Base-by-base conservation (phyloP, 2,797 vertebrate species). In the Ataeniobius toweri region DNA sequence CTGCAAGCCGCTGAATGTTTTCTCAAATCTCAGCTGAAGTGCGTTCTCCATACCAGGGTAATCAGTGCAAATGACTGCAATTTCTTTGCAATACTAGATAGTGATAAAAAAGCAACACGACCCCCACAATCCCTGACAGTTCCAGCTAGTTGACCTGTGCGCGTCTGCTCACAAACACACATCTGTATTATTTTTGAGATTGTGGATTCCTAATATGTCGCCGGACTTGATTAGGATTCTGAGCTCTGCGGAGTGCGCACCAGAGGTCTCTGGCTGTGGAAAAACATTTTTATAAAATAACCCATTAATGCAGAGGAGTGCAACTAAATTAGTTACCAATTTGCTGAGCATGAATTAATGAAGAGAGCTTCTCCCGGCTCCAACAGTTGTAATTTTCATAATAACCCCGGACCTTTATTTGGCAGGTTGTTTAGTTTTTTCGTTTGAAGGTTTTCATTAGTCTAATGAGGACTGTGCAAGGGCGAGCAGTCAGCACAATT, bases 401-500 rank as follows among this genome's bases (percentile, higher is more conserved):
- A 99, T 99, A 99, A 99, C 98, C 98, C 98, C 98, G 96, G 98
- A 99, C 98, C 98, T 99, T 99, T 99, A 98, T 99, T 99, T 99
- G 98, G 98, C 98, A 99, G 98, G 97, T 99, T 99, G 98, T 99
- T 99, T 99, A 97, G 98, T 98, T 99, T 99, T 99, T 99, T 99
- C 97, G 97, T 99, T 99, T 99, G 98, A 99, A 99, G 98, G 98
- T 99, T 99, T 99, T 99, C 98, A 99, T 99, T 99, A 99, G 98
- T 99, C 98, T 99, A 99, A 99, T 99, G 98, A 99, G 98, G 97
- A 98, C 97, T 99, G 97, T 98, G 98, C 98, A 99, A 99, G 98
- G 98, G 98, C 98, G 97, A 99, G 97, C 98, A 99, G 98, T 99
- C 98, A 99, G 98, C 97, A 99, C 98, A 99, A 99, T 99, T 99